Conservation (phyloP, 2,113 vertebrate genomes). For the Verasper variegatus region DNA sequence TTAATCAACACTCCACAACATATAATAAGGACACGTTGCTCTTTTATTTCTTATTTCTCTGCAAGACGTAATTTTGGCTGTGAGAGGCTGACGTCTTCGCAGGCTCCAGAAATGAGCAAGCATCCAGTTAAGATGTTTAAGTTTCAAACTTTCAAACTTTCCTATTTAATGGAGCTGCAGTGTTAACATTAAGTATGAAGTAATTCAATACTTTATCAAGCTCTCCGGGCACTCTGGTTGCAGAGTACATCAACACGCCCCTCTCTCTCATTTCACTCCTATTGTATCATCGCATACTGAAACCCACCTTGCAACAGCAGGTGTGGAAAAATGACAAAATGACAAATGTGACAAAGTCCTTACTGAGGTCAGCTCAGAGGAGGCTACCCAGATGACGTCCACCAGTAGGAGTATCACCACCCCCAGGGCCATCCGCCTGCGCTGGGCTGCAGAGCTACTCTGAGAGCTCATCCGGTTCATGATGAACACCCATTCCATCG, state of each 20-base stretch:
- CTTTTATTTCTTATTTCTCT: too few relatives aligned
- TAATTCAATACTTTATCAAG: too few relatives aligned
- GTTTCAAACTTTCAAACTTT: too few relatives aligned
- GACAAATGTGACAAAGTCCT: conserved; percentile 50
- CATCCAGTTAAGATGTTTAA: too few relatives aligned
- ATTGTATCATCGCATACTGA: neutral
- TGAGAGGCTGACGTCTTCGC: too few relatives aligned
- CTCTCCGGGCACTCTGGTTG: neutral
- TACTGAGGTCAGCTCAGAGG: conserved; percentile 96
- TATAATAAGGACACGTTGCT: too few relatives aligned
- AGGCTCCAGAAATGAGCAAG: too few relatives aligned
- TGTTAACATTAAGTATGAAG: too few relatives aligned
- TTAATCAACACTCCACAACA: neutral
- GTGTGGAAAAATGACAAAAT: neutral
- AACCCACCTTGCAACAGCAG: too few relatives aligned
- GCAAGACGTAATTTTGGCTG: too few relatives aligned
- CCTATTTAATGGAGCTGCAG: too few relatives aligned
- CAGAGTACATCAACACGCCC: neutral
- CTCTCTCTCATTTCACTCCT: neutral
- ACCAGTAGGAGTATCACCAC: conserved; percentile 94
- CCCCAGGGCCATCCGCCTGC: conserved; percentile 91
- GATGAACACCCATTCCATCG: conserved; percentile 92
- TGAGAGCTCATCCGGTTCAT: conserved; percentile 94
- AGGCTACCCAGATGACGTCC: conserved; percentile 97
- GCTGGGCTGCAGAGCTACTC: conserved; percentile 86